Conservation (phyloP, 2,888 invertebrate species). For the Orthosia gothica region DNA sequence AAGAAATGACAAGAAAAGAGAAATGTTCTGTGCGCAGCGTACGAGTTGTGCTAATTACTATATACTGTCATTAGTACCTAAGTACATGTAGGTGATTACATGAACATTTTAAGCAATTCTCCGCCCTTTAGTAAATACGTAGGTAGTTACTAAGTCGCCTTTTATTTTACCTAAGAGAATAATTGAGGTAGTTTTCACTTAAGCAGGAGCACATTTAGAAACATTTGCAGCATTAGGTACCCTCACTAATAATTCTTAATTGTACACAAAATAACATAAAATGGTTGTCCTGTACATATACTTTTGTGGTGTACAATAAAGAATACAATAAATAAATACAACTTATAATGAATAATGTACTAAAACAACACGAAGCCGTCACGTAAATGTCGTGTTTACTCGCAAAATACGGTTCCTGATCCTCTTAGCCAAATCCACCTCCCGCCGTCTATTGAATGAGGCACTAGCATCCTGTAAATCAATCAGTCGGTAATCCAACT, state of each 20-base stretch:
- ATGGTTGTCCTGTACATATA: too few relatives aligned
- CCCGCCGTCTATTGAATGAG: constrained; percentile 38
- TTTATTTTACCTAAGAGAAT: not conserved
- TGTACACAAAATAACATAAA: too few relatives aligned
- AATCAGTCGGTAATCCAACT: constrained; percentile 61
- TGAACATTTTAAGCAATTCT: not conserved
- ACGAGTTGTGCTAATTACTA: not conserved
- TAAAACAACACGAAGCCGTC: not conserved
- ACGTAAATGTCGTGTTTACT: constrained; percentile 11
- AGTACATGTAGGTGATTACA: not conserved
- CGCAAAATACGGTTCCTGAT: constrained; percentile 16
- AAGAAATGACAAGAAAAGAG: not conserved
- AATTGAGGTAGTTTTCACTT: not conserved
- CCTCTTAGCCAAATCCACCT: constrained; percentile 20
- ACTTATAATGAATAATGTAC: not conserved
- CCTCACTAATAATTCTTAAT: not conserved
- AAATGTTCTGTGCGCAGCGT: not conserved
- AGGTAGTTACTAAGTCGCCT: not conserved
- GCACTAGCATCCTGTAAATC: constrained; percentile 46
- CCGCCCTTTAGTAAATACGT: not conserved
- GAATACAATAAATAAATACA: too few relatives aligned
- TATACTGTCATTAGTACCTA: not conserved
- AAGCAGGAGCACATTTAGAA: not conserved
- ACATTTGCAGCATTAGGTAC: not conserved
- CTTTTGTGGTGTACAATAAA: too few relatives aligned